Conservation (phyloP, 2,113 vertebrate species). For the Menidia beryllina region DNA sequence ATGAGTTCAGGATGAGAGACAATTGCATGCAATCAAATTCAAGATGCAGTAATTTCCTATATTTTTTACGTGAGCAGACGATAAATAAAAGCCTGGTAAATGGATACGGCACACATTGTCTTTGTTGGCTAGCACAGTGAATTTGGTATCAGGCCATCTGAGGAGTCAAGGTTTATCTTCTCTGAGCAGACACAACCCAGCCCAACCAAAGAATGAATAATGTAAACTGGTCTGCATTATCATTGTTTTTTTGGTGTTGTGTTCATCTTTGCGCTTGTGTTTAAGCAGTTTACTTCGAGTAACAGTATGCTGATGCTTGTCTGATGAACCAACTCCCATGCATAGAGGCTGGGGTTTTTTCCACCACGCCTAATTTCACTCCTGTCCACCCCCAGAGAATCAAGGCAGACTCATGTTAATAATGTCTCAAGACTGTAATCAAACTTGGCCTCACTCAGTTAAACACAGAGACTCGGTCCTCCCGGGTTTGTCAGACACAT, state of each 20-base stretch:
- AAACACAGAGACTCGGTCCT: slow-evolving; percentile 48
- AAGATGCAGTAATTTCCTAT: neutral
- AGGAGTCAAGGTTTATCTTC: slow-evolving; percentile 22
- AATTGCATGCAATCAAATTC: slow-evolving; percentile 2
- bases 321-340: neutral
- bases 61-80: neutral
- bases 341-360: neutral
- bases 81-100: neutral
- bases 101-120: neutral
- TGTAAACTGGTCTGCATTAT: slow-evolving; percentile 5
- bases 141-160: too few species aligned
- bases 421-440: slow-evolving; percentile 57
- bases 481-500: slow-evolving; percentile 45
- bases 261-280: neutral
- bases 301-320: too few species aligned
- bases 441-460: slow-evolving; percentile 54
- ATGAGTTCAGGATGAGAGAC: neutral
- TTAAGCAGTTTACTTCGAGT: too few species aligned
- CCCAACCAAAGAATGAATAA: slow-evolving; percentile 8
- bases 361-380: slow-evolving; percentile 12
- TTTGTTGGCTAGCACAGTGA: neutral
- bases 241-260: neutral
- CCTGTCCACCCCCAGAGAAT: slow-evolving; percentile 39
- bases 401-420: slow-evolving; percentile 22
- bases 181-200: slow-evolving; percentile 9